phyloP scores from a whole-genome alignment of 2,113 vertebrate genomes.

The Upupa epops region DNA sequence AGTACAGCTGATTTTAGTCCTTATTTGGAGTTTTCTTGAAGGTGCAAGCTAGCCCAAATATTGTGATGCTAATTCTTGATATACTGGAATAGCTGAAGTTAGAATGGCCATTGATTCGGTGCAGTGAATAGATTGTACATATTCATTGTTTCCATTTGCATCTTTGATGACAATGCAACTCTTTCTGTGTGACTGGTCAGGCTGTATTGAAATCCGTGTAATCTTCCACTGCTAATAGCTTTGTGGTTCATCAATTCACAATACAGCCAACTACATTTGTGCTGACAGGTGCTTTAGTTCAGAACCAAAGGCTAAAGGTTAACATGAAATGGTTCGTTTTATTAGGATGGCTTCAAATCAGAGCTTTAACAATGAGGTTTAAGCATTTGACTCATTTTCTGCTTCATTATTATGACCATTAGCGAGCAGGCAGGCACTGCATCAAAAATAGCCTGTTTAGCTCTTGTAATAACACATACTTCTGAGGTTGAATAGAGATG shows the following conservation, averaged over 20 bases:
- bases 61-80: neutral
- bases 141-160: neutral
- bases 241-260: slow-evolving; percentile 56
- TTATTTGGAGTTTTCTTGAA: neutral
- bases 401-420: slow-evolving; percentile 66
- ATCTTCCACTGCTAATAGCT: slow-evolving; percentile 50
- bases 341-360: slow-evolving; percentile 52
- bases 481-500: slow-evolving; percentile 31
- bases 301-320: slow-evolving; percentile 57
- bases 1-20: neutral
- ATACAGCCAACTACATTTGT: slow-evolving; percentile 32
- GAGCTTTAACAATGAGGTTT: slow-evolving; percentile 65
- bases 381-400: slow-evolving; percentile 63
- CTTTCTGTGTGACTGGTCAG: slow-evolving; percentile 35
- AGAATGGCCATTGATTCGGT: neutral
- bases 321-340: slow-evolving; percentile 56
- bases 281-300: slow-evolving; percentile 45
- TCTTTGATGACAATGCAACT: slow-evolving; percentile 13
- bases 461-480: slow-evolving; percentile 23
- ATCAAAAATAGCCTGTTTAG: slow-evolving; percentile 51
- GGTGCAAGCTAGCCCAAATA: neutral
- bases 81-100: neutral
- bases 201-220: slow-evolving; percentile 50
- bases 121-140: neutral
- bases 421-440: slow-evolving; percentile 29